Percentiles rank a stretch among this genome's conserved stretches.
Evolutionary conservation across 2,113 vertebrate genomes (phyloP).

Genomic region (Thomomys bottae): DNA sequence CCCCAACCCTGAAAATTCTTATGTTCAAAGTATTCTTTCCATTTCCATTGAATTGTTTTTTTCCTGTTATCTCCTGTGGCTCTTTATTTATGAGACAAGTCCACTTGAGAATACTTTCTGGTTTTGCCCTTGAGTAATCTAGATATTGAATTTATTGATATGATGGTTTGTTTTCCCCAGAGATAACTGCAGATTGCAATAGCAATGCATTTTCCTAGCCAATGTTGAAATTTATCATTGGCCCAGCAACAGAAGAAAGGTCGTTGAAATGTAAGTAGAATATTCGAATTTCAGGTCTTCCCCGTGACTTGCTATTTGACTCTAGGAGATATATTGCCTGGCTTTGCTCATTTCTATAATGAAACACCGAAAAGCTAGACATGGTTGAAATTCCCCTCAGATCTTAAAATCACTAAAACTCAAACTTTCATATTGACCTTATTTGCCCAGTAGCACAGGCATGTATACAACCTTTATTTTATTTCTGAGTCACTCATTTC

Average conservation of each 20-base stretch:
- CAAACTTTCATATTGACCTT: neutral
- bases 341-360: neutral
- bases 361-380: neutral
- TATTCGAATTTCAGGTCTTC: constrained; percentile 19
- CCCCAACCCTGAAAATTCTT: constrained; percentile 35
- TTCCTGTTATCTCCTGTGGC: neutral
- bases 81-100: constrained; percentile 28
- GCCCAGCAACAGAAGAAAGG: neutral
- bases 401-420: neutral
- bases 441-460: neutral
- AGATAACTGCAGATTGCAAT: neutral
- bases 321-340: neutral
- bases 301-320: neutral
- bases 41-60: constrained; percentile 12
- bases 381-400: neutral
- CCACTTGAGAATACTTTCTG: neutral
- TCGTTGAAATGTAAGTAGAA: constrained; percentile 4
- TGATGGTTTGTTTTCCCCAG: constrained; percentile 26
- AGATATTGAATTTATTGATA: constrained; percentile 48
- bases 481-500: neutral
- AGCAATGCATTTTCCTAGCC: neutral
- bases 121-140: constrained; percentile 32
- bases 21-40: neutral
- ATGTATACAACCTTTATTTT: neutral
- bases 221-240: neutral